These are phyloP conservation scores for Cygnus olor DNA, from an alignment of 2,797 vertebrate species.

Conservation along the genomic window DNA sequence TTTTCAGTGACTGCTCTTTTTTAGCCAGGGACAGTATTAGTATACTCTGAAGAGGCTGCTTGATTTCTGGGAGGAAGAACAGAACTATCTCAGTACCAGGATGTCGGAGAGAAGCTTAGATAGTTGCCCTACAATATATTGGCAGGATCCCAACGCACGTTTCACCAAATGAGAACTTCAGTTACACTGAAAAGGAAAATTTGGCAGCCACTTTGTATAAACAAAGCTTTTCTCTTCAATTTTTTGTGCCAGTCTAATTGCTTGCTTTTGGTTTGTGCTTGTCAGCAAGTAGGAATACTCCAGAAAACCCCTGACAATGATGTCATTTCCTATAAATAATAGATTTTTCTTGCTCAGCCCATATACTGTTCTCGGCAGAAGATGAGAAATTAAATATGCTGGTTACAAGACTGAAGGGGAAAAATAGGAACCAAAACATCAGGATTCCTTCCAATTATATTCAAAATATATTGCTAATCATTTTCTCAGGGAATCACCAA, in stretches of 20 bases:
- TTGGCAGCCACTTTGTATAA: constrained; percentile 34
- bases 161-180: constrained; percentile 28
- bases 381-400: background rate
- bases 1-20: background rate
- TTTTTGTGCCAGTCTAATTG: constrained; percentile 15
- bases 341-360: background rate
- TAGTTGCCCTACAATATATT: constrained; percentile 9
- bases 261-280: constrained; percentile 26
- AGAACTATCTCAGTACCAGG: constrained; percentile 3
- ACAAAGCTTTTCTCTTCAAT: constrained; percentile 35
- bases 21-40: constrained; percentile 17
- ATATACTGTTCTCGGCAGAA: background rate
- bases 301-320: constrained; percentile 41
- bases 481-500: background rate
- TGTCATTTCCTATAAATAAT: constrained; percentile 50
- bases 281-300: constrained; percentile 40
- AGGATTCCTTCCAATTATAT: background rate
- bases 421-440: background rate
- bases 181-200: constrained; percentile 28
- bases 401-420: background rate
- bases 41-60: background rate
- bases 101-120: background rate
- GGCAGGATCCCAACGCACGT: background rate
- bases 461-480: background rate
- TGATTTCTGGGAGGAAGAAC: constrained; percentile 32